Base-by-base conservation (phyloP, 2,888 invertebrate genomes). In the Petrolisthes cinctipes region DNA sequence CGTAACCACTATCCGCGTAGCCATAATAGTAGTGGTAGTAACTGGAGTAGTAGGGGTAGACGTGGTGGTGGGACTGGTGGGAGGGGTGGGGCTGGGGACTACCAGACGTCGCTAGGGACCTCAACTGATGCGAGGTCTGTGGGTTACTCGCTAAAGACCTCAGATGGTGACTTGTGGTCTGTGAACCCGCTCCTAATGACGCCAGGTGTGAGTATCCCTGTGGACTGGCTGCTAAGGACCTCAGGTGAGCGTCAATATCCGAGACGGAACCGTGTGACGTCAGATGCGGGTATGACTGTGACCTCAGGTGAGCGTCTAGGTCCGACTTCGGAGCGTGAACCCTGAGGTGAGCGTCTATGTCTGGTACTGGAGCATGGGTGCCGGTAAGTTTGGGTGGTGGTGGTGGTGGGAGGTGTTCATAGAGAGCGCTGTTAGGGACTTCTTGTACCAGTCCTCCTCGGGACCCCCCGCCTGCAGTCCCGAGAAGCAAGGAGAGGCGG, bases 371-470 rank as follows among this genome's bases (percentile, higher is more conserved):
- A 99, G 94, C 97, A 99, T 98, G 88, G 98, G 98, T 90, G 93
- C 93, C 92, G 98, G 97, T 92, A 98, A 95, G 94, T 98, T 98
- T 91, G 98, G 97, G 92, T 94, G 94, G 93, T 98, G 97, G 85
- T 97, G 97, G 92, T 94, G 94, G 93, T 98, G 97, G 85, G 97
- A 96, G 92, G 96, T 96, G 94, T 98, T 98, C 98, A 99, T 99
- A 93, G 98, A 95, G 92, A 99, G 95, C 86, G 98, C 98, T 89
- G 98, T 98, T 92, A 99, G 95, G 92, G 98, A 98, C 94, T 98
- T 98, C 94, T 98, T 99, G 95, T 99, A 99, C 98, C 98, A 99
- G 94, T 98, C 98, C 93, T 97, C 98, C 93, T 97, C 97, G 75
- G 97, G 96, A 91, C 96, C 96, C 75, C 85, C 87, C 82, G 90